Conservation (phyloP, 2,888 invertebrate species). For the Pantelozetes paolii region DNA sequence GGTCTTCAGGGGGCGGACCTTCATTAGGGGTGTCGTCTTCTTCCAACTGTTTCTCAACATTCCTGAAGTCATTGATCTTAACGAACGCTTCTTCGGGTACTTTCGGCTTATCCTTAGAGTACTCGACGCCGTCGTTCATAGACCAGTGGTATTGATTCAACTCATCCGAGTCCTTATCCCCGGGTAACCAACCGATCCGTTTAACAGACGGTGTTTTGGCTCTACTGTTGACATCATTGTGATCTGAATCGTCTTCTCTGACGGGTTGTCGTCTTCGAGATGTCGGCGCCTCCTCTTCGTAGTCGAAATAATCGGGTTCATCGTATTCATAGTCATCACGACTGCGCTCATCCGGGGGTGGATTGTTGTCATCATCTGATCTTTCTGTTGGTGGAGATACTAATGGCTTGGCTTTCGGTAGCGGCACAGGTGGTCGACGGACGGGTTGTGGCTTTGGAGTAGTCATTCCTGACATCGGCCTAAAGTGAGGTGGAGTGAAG, state of each 20-base stretch:
- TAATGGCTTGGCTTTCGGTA: too few species aligned
- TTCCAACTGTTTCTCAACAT: not conserved
- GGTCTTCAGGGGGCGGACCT: not conserved
- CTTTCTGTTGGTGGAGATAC: too few species aligned
- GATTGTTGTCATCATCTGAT: not conserved
- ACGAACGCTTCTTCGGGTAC: not conserved
- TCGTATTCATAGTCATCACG: constrained; percentile 16
- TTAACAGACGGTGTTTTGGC: not conserved
- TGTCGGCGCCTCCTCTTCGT: not conserved
- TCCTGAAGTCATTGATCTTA: not conserved
- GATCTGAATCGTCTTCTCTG: not conserved
- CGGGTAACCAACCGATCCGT: constrained; percentile 2
- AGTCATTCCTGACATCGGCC: too few species aligned
- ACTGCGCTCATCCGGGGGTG: not conserved
- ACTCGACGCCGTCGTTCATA: not conserved
- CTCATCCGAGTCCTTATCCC: not conserved
- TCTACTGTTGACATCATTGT: not conserved
- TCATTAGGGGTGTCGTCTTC: not conserved
- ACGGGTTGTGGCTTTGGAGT: not conserved
- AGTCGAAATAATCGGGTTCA: not conserved
- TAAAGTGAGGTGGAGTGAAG: too few species aligned
- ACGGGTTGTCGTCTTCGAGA: not conserved
- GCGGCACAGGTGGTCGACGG: not conserved
- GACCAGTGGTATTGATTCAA: constrained; percentile 18
- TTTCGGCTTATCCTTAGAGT: not conserved